Percentiles rank a stretch among this genome's conserved stretches.
Evolutionary conservation across 2,113 vertebrate genomes (phyloP).

Genomic region (Apaloderma vittatum): DNA sequence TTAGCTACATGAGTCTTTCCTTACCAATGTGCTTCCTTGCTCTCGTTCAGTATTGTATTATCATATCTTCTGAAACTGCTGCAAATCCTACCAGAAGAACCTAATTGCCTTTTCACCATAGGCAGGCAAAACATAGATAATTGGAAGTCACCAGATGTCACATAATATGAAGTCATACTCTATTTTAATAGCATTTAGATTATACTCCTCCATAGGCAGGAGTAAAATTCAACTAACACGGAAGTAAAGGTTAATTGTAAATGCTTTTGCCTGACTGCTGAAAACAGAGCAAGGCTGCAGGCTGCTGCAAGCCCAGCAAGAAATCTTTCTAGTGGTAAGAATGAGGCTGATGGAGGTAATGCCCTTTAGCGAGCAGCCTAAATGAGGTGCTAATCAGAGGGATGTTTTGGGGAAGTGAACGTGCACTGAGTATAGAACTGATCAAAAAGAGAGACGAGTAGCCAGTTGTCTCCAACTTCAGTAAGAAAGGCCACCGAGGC

Average conservation of each 20-base stretch:
- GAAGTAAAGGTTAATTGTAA: constrained; percentile 75
- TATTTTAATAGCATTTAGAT: constrained; percentile 73
- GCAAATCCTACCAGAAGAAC: constrained; percentile 58
- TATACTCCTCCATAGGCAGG: constrained; percentile 62
- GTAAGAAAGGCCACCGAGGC: not conserved
- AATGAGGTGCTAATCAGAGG: constrained; percentile 64
- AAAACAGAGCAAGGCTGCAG: constrained; percentile 80
- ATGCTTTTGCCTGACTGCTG: constrained; percentile 72
- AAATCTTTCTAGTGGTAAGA: constrained; percentile 77
- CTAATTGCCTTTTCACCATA: constrained; percentile 70
- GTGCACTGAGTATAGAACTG: not conserved
- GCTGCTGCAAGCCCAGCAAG: constrained; percentile 79
- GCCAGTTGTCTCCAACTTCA: not conserved
- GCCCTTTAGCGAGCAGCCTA: constrained; percentile 66
- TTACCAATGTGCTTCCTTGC: constrained; percentile 40
- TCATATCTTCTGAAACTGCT: constrained; percentile 45
- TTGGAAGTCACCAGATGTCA: constrained; percentile 73
- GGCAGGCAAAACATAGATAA: constrained; percentile 66
- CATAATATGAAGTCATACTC: constrained; percentile 72
- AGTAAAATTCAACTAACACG: constrained; percentile 66
- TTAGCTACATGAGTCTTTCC: not conserved
- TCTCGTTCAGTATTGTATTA: constrained; percentile 3
- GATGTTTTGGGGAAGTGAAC: not conserved
- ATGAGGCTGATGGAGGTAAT: constrained; percentile 78
- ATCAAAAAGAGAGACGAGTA: not conserved